Evolutionary conservation across 1,140 invertebrate species (phyloP).

Genomic region (Galleria mellonella): DNA sequence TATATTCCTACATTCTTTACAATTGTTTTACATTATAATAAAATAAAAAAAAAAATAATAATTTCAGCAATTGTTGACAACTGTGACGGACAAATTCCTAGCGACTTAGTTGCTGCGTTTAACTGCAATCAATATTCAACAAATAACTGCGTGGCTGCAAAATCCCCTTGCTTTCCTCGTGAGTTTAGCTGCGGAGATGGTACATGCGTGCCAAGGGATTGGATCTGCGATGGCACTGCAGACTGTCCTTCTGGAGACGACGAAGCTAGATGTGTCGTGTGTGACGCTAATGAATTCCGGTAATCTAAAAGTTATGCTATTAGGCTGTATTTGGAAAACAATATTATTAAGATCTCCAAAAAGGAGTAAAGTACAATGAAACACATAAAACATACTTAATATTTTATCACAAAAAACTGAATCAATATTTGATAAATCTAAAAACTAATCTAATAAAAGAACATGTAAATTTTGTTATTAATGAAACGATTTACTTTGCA

Average conservation of each 20-base stretch:
- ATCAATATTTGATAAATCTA: no score
- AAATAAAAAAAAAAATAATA: no score
- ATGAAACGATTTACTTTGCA: no score
- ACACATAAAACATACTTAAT: no score
- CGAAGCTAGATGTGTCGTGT: conserved; percentile 76
- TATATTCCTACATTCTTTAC: no score
- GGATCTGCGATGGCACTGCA: conserved; percentile 80
- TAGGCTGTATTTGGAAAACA: no score
- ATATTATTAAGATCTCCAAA: no score
- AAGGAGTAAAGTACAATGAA: no score
- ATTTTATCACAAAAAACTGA: no score
- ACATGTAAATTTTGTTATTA: no score
- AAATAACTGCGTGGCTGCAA: conserved; percentile 59
- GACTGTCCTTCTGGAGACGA: conserved; percentile 80
- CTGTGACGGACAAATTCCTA: conserved; percentile 77
- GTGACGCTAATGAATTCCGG: conserved; percentile 74
- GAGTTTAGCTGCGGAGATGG: conserved; percentile 80
- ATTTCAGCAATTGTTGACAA: conserved; percentile 68
- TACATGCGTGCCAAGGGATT: conserved; percentile 77
- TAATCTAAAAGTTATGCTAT: no score
- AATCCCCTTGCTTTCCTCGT: conserved; percentile 67
- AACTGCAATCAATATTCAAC: conserved; percentile 76
- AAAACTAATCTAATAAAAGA: no score
- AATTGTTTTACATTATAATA: not conserved
- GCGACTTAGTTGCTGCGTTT: conserved; percentile 74